Base-by-base conservation (phyloP, 2,888 invertebrate genomes). In the Athalia circularis region DNA sequence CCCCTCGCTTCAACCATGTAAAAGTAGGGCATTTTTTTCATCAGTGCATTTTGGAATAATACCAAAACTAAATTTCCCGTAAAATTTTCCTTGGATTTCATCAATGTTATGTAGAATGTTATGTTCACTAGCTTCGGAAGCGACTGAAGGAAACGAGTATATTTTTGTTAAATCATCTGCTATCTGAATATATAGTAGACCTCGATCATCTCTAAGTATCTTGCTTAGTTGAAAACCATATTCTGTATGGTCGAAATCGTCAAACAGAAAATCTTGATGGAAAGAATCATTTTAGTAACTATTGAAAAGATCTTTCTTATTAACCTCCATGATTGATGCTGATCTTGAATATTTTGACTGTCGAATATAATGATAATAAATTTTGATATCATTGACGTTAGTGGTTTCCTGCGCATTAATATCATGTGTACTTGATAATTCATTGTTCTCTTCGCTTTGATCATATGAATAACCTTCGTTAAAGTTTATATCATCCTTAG, bases 1-100 rank as follows among this genome's bases (percentile, higher is more conserved):
- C 64, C 45, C 64, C 64, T 61, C 61, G 61, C n/a, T n/a, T n/a
- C n/a, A 15, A 62, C 62, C 62, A 62, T 13, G 62, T 9, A 13
- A 9, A 15, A 29, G 29, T 29, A 8, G 62, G 15, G 29, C 15
- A 3, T 8, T 29, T 15, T 8, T 13, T 29, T 62, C 2, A 29
- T 29, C 29, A 29, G 62, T 15, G 13, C 62, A 62, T 8, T 62
- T 29, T 6, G 29, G 62, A 15, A 62, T 62, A 15, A 62, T 62
- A 15, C 62, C 62, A 29, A 62, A 15, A 8, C 62, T 15, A 13
- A 62, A 62, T 29, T 62, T 62, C 4, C 62, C 62, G 15, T 62
- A 8, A 62, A 7, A 62, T 8, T 62, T 4, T 15, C 62, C 62
- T 62, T 62, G 62, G 29, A 62, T 5, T 62, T 62, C 0, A 13